Conservation (phyloP, 2,797 vertebrate species). For the Gymnopithys bicolor region DNA sequence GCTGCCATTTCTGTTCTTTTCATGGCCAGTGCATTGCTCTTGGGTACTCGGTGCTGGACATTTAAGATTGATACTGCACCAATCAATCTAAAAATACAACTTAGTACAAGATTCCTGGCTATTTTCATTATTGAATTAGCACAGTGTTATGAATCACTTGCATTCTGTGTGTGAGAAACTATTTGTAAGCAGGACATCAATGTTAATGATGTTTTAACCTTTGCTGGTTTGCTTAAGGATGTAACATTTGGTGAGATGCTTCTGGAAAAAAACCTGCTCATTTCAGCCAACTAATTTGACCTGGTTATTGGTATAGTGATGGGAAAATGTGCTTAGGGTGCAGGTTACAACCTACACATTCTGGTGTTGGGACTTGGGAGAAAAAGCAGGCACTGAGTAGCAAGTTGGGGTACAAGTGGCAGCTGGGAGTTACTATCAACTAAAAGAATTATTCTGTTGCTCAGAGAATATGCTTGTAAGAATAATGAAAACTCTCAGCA, state of each 20-base stretch:
- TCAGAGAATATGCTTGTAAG: neutral
- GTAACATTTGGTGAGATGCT: neutral
- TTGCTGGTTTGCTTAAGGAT: slow-evolving; percentile 26
- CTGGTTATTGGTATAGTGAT: neutral
- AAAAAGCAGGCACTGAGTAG: neutral
- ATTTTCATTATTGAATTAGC: slow-evolving; percentile 58
- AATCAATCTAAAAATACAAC: slow-evolving; percentile 46
- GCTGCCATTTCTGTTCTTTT: neutral
- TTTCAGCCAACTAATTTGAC: neutral
- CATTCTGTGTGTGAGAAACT: slow-evolving; percentile 24
- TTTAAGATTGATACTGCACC: slow-evolving; percentile 8
- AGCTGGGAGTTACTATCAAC: neutral
- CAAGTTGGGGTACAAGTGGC: neutral
- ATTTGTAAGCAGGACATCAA: slow-evolving; percentile 19
- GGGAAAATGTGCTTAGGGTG: neutral
- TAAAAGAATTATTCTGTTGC: neutral
- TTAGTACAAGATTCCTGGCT: neutral
- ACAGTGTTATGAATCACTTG: slow-evolving; percentile 40
- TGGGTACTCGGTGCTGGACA: slow-evolving; percentile 4
- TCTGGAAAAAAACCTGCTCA: neutral
- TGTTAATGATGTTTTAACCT: slow-evolving; percentile 55
- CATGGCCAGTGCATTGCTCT: neutral
- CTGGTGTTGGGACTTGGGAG: neutral
- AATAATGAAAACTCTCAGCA: neutral
- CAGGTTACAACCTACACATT: neutral